phyloP scores from a whole-genome alignment of 2,888 invertebrate species.

The Lomographa bimaculata region DNA sequence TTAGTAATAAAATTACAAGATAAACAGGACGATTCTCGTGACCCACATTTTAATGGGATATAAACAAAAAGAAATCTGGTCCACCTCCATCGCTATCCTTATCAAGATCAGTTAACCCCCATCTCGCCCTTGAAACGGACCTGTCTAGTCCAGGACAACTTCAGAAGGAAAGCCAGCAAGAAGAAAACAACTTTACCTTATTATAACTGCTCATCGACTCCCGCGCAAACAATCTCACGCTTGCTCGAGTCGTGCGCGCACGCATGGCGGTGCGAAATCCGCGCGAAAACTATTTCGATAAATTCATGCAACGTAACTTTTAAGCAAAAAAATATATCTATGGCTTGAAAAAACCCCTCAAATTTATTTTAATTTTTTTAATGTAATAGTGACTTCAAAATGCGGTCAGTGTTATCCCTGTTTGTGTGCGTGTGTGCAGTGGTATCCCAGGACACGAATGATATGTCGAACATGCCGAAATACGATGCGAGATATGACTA shows the following conservation, averaged over 20 bases:
- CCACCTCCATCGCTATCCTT: conserved; percentile 16
- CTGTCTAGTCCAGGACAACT: conserved; percentile 28
- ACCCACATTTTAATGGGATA: conserved; percentile 1
- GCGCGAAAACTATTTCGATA: conserved; percentile 30
- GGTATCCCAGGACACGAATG: conserved; percentile 58
- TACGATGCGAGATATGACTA: conserved; percentile 86
- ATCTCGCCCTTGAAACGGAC: conserved; percentile 30
- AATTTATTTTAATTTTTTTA: too few relatives aligned
- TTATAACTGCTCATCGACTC: conserved; percentile 34
- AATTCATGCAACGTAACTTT: too few relatives aligned
- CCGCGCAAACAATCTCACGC: conserved; percentile 48
- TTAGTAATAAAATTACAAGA: too few relatives aligned
- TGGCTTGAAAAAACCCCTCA: conserved; percentile 7
- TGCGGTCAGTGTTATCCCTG: conserved; percentile 58
- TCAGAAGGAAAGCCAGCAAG: conserved; percentile 40
- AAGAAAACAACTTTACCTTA: background rate
- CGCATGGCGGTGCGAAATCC: conserved; percentile 23
- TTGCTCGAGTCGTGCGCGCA: conserved; percentile 48
- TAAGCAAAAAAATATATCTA: too few relatives aligned
- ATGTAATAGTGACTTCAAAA: too few relatives aligned
- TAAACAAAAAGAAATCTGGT: conserved; percentile 15
- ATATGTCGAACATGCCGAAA: conserved; percentile 67
- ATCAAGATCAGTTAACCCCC: conserved; percentile 20
- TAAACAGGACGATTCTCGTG: too few relatives aligned
- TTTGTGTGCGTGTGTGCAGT: conserved; percentile 56